A percentile compares a stretch with the other conserved stretches of the same genome.
phyloP scores from a whole-genome alignment of 2,113 vertebrate species.

The Tetrao urogallus region DNA sequence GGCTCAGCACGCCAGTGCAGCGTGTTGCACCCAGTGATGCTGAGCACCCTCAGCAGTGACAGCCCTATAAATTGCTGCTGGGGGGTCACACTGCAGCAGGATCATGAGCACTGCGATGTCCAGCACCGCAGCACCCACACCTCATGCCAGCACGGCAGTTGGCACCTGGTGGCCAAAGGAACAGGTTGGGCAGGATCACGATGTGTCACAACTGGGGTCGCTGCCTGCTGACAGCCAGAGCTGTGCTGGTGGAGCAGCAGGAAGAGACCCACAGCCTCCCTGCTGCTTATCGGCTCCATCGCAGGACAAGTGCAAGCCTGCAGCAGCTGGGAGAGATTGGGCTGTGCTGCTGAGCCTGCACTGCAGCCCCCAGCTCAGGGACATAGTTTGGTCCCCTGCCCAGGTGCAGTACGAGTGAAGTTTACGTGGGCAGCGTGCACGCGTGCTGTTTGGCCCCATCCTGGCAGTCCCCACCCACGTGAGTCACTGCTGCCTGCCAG shows the following conservation, averaged over 20 bases:
- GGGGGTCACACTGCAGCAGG: not conserved
- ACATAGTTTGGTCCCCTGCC: not conserved
- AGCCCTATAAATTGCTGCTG: not conserved
- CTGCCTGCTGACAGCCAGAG: not conserved
- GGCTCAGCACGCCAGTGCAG: accelerated
- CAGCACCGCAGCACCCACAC: not conserved
- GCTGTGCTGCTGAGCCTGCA: not conserved
- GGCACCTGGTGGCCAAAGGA: not conserved
- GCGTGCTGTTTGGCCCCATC: accelerated
- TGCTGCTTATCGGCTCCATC: accelerated
- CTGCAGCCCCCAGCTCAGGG: not conserved
- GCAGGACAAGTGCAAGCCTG: not conserved
- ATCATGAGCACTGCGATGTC: accelerated
- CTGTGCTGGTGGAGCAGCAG: accelerated
- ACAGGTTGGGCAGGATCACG: constrained; percentile 33
- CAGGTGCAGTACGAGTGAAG: not conserved
- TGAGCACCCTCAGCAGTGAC: not conserved
- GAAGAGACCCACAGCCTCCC: not conserved
- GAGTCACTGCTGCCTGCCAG: not conserved
- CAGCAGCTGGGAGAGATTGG: not conserved
- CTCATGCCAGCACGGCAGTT: too few relatives aligned
- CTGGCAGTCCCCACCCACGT: accelerated
- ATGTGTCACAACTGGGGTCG: not conserved
- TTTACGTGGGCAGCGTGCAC: accelerated
- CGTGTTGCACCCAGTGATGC: not conserved